These are phyloP conservation scores for Micromesistius poutassou DNA, from an alignment of 2,797 vertebrate genomes.

Conservation along the genomic window DNA sequence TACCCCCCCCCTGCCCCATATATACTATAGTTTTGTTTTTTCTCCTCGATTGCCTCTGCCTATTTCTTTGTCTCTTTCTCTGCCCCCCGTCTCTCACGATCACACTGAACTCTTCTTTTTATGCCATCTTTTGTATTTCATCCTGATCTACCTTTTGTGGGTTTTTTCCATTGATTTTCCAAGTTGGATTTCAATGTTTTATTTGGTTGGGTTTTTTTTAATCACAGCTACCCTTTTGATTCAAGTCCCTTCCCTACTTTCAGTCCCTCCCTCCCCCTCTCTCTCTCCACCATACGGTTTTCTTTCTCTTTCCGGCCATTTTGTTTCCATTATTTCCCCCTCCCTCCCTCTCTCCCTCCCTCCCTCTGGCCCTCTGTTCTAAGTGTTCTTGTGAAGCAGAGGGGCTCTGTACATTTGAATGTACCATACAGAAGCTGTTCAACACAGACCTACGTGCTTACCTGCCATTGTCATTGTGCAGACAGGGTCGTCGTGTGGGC, in stretches of 20 bases:
- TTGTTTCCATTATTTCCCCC: slow-evolving; percentile 24
- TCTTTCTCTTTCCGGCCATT: not conserved
- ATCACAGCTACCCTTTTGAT: slow-evolving; percentile 28
- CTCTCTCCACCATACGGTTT: slow-evolving; percentile 15
- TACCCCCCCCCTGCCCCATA: slow-evolving; percentile 1
- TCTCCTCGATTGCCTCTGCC: slow-evolving; percentile 14
- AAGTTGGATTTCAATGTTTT: slow-evolving; percentile 16
- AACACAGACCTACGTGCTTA: slow-evolving; percentile 32
- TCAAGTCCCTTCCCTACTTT: slow-evolving; percentile 29
- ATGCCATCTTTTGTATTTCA: slow-evolving; percentile 6
- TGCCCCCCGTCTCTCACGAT: slow-evolving; percentile 5
- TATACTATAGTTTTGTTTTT: not conserved
- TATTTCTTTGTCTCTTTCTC: slow-evolving; percentile 9
- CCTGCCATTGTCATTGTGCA: slow-evolving; percentile 18
- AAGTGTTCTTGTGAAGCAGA: slow-evolving; percentile 26
- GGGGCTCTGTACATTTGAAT: slow-evolving; percentile 40
- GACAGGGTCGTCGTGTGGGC: slow-evolving; percentile 14
- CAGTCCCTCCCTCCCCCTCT: slow-evolving; percentile 4
- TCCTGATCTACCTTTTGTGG: slow-evolving; percentile 19
- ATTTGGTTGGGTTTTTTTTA: not conserved
- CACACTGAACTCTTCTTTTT: slow-evolving; percentile 12
- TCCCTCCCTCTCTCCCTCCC: too few species aligned
- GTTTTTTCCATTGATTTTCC: slow-evolving; percentile 29
- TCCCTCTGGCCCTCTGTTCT: slow-evolving; percentile 29
- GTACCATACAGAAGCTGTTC: slow-evolving; percentile 28